phyloP scores from a whole-genome alignment of 2,113 vertebrate genomes.

The Poeciliopsis turrubarensis region DNA sequence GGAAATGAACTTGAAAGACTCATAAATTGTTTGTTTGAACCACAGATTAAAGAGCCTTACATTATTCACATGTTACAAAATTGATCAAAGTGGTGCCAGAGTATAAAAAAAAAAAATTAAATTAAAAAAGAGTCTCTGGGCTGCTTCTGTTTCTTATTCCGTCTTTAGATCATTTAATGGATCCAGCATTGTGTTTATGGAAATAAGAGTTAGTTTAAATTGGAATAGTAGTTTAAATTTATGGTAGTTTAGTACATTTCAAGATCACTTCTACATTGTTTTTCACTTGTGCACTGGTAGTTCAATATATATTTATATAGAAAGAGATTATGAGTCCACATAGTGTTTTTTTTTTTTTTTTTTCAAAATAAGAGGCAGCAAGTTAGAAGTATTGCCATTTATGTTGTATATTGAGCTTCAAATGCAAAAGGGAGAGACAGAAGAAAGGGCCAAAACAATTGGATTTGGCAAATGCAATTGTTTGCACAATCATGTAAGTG shows the following conservation, averaged over 20 bases:
- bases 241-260: background rate
- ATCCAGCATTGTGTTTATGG: slow-evolving; percentile 1
- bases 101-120: slow-evolving; percentile 6
- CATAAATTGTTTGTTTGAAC: slow-evolving; percentile 53
- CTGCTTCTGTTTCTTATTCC: background rate
- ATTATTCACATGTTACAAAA: slow-evolving; percentile 16
- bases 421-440: background rate
- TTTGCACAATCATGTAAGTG: no score
- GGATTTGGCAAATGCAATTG: no score
- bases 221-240: background rate
- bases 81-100: slow-evolving; percentile 9
- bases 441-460: background rate
- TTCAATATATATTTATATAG: background rate
- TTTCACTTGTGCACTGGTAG: background rate
- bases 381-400: background rate
- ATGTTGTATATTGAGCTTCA: background rate
- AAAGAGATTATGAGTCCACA: background rate
- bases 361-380: background rate
- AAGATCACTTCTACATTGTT: background rate
- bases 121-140: slow-evolving; percentile 2
- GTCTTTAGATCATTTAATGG: slow-evolving; percentile 12
- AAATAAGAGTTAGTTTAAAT: background rate
- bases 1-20: slow-evolving; percentile 31
- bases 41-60: slow-evolving; percentile 46
- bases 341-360: background rate